Conservation (phyloP, 2,113 vertebrate genomes). For the Labeo catla region DNA sequence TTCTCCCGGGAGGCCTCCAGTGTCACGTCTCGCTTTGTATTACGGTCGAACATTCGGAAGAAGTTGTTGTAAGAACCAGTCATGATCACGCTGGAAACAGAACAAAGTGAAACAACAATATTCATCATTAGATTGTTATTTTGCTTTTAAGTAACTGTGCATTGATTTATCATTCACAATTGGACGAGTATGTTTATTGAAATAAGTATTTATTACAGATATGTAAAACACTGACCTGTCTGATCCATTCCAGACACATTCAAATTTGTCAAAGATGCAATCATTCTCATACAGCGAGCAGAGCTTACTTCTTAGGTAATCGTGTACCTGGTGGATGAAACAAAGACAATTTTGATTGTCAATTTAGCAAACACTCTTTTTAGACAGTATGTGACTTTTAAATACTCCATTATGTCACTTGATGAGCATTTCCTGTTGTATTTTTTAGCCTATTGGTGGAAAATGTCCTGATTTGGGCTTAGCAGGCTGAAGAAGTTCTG, state of each 20-base stretch:
- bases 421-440: not conserved
- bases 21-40: conserved; percentile 92
- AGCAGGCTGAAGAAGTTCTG: not conserved
- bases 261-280: conserved; percentile 95
- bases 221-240: conserved; percentile 82
- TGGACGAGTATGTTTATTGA: not conserved
- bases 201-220: not conserved
- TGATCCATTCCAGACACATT: conserved; percentile 91
- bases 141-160: not conserved
- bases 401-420: not conserved
- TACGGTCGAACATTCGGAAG: conserved; percentile 92
- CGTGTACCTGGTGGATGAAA: conserved; percentile 78
- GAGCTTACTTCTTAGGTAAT: conserved; percentile 89
- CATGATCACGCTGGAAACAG: conserved; percentile 91
- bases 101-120: not conserved
- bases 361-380: not conserved
- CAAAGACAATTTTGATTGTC: not conserved
- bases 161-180: not conserved
- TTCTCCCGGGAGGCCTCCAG: conserved; percentile 93
- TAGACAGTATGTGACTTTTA: not conserved
- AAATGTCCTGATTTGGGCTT: not conserved
- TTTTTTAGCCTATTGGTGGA: not conserved
- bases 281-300: conserved; percentile 91
- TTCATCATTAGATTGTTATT: not conserved
- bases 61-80: conserved; percentile 99